Base-by-base conservation (phyloP, 30 jellyfish, hydroid and myxozoan genomes). In the Aurelia sp. region DNA sequence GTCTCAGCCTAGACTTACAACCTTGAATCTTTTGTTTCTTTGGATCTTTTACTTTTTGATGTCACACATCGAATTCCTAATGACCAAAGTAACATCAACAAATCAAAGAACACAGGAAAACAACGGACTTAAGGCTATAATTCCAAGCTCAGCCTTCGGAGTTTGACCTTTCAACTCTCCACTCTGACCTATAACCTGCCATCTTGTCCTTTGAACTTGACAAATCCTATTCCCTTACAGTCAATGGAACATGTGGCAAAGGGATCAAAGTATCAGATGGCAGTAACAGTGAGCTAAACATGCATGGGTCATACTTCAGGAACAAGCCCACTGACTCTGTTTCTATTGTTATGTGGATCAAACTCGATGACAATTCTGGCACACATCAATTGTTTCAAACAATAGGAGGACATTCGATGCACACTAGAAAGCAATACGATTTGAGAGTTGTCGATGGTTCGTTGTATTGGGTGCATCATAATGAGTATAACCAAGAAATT, bases 371-470 rank as follows among this genome's bases (percentile, higher is more conserved):
- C 85, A 81, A 92, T 52, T 72, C 91, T 6, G 98, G 98, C 61
- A 87, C 67, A 30, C 98, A 92, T 79, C 88, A 84, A 58, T 75
- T 92, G 85, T 92, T 92, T 78, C 92, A 73, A 48, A 92, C 98
- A 16, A 73, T 80, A 63, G 98, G 98, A 19, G 98, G 98, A 52
- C 98, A 92, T 78, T 92, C 98, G 20, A 92, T 92, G 98, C 98
- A 92, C 70, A 92, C 98, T 31, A 91, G 89, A 31, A 79, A 81
- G 68, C 98, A 92, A 65, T 92, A 86, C 74, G 98, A 92, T 62
- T 75, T 92, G 58, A 87, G 98, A 52, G 95, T 92, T 17, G 76
- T 31, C 31, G 98, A 92, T 27, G 98, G 98, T 31, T 91, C 92
- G 48, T n/a, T 92, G 62, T 72, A 87, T 60, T 92, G 98, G 98